Base-by-base conservation (phyloP, 2,888 invertebrate species). In the Rotaria macrura region DNA sequence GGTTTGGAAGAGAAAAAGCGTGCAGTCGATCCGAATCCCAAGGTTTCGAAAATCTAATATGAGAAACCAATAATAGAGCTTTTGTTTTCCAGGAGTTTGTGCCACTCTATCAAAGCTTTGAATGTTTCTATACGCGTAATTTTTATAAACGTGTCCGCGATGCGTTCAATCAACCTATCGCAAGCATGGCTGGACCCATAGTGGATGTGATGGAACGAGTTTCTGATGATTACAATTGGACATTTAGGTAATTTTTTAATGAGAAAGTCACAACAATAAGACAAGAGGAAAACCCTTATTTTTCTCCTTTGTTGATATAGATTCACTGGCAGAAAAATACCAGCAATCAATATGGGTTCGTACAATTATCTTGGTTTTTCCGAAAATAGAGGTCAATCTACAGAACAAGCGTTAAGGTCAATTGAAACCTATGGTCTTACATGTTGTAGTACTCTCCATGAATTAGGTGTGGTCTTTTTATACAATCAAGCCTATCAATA, bases 301-400 rank as follows among this genome's bases (percentile, higher is more conserved):
- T 17, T 49, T 17, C 10, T 49, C 10, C 4, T 65, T 65, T 14
- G 1, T 29, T 17, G 2, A 12, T 43, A 25, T 79, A 79, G 43
- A 43, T 86, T 55, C 43, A 95, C 96, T 6, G 96, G 96, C 85
- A 93, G 93, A n/a, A 92, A 93, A 91, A 93, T 93, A 38, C 93
- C 93, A 89, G 96, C 96, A 89, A 93, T 97, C 89, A 99, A 99
- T 92, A 93, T 98, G 89, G 97, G 97, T 87, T 98, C 97, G 5
- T 99, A 99, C 92, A 99, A 99, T 92, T 99, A 99, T 92, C 92
- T 99, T 87, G 98, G 98, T 7, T 98, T 98, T 92, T 96, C 97
- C 20, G 94, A 95, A 91, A 93, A 94, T 87, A 91, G 92, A 20
- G 95, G 95, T 3, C 93, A 93, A 2, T 94, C 94, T 91, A 94